Evolutionary conservation across 1,140 invertebrate species (phyloP), one percentile per base, ranked within the genome.

Genomic region (Drosophila arizonae): DNA sequence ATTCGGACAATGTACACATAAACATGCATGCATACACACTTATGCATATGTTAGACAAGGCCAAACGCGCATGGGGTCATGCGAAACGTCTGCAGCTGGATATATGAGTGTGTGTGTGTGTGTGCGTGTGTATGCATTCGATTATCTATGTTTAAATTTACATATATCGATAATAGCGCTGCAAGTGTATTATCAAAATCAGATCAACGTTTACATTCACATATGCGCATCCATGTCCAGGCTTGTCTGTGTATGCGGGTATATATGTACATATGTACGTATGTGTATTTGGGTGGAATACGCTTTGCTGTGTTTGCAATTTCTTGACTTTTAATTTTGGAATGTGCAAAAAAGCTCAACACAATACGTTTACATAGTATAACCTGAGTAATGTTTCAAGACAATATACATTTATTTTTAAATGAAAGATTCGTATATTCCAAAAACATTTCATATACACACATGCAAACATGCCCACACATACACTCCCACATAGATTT

Each of bases 11-110:
- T 66, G 62, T 58, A 60, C 58, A 56, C 28, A 58, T 26, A 36
- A 5, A 51, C 54, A 55, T 5, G 17, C 43, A 28, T 9, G 3
- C 15, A 45, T 8, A 51, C 13, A 45, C 5, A 51, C 15, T 45
- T 33, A 4, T 28, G 36, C 13, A 11, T 46, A 10, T 24, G 21
- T 50, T 60, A 68, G 55, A 57, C 81, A 81, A 81, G 81, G 73
- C 81, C 73, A 77, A 65, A 65, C 51, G 71, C 65, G 81, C 73
- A 77, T 64, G 81, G 74, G 81, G 81, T 85, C 81, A 86, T 50
- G 17, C 24, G 39, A 64, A 61, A 45, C 26, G 43, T 71, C 63
- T 71, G 69, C 69, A 63, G 43, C 46, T 63, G 55, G 54, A 41
- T 55, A 48, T 60, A n/a, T 46, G 21, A 24, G 26, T 52, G n/a